phyloP scores from a whole-genome alignment of 2,113 vertebrate species.

The Nicator chloris region DNA sequence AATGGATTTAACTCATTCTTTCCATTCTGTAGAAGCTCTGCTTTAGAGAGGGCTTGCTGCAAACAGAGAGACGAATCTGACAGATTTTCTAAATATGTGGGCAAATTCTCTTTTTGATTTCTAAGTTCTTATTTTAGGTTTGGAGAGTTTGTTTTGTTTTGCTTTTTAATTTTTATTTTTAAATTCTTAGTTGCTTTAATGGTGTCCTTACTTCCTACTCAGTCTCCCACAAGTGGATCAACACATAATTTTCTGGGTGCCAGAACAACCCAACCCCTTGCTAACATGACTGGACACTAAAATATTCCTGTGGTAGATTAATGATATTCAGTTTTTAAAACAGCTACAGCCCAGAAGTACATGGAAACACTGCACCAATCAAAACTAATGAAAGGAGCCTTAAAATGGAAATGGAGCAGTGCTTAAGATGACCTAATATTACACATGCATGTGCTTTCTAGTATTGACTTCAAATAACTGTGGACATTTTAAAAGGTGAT shows the following conservation, averaged over 20 bases:
- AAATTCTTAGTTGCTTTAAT: neutral
- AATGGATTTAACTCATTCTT: neutral
- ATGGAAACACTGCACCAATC: neutral
- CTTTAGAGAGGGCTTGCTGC: neutral
- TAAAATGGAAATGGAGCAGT: neutral
- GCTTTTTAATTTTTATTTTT: neutral
- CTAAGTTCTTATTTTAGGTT: neutral
- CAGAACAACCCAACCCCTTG: neutral
- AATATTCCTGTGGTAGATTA: neutral
- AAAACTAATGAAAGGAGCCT: neutral
- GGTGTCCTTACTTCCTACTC: neutral
- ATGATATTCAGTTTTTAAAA: neutral
- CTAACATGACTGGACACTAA: neutral
- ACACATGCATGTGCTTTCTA: neutral
- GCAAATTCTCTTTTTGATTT: neutral
- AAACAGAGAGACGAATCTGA: neutral
- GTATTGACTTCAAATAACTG: neutral
- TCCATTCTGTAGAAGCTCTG: neutral
- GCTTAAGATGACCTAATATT: neutral
- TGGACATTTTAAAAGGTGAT: neutral
- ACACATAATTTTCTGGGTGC: neutral
- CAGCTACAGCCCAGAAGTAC: neutral
- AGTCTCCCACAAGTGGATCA: neutral
- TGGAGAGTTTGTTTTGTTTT: neutral
- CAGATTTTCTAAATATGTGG: accelerated